Evolutionary conservation across 2,888 invertebrate species (phyloP).

Genomic region (Dastarcus helophoroides): DNA sequence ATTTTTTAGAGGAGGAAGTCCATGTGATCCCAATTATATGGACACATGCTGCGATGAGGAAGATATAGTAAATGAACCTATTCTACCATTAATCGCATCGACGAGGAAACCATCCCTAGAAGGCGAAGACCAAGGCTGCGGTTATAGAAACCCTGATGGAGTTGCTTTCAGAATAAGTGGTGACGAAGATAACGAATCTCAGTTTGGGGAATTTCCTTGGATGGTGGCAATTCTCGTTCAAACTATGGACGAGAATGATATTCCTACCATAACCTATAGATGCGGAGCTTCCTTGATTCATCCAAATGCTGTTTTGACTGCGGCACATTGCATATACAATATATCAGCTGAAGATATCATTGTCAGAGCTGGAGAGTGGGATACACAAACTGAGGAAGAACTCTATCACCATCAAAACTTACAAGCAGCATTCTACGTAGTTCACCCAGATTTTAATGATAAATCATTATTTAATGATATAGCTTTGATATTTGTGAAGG

Average conservation of each 20-base stretch:
- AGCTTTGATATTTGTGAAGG: conserved; percentile 51
- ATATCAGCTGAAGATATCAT: conserved; percentile 26
- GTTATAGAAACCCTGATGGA: conserved; percentile 59
- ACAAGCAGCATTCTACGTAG: conserved; percentile 34
- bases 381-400: conserved; percentile 62
- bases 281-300: no score
- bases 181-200: conserved; percentile 51
- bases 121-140: no score
- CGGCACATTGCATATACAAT: no score
- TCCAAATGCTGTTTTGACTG: no score
- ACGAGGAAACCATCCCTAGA: no score
- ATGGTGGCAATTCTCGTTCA: conserved; percentile 65
- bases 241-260: conserved; percentile 41
- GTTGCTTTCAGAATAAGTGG: conserved; percentile 61
- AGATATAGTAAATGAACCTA: no score
- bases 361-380: conserved; percentile 69
- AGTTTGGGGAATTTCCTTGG: conserved; percentile 78
- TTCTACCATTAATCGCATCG: no score
- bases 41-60: no score
- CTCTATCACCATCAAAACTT: conserved; percentile 55
- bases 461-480: conserved; percentile 55
- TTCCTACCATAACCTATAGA: no score
- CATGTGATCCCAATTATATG: no score
- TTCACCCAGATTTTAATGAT: conserved; percentile 45
- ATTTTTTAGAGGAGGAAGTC: no score